A percentile compares a stretch with the other conserved stretches of the same genome.
These are phyloP conservation scores for Danaus plexippus DNA, from an alignment of 1,140 invertebrate genomes.

Conservation along the genomic window DNA sequence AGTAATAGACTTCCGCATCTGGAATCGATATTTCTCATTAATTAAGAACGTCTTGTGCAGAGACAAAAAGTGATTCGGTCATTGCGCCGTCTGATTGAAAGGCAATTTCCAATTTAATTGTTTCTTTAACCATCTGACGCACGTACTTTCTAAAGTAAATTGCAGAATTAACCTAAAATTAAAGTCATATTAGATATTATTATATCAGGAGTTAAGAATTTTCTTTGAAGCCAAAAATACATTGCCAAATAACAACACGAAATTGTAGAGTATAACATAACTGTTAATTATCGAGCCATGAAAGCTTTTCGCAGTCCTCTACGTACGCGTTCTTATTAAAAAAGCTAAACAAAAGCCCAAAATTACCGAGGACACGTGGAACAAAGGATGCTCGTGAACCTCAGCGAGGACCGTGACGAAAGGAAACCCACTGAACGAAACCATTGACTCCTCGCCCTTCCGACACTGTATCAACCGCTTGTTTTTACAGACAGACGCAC, in stretches of 20 bases:
- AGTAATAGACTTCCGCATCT: constrained; percentile 5
- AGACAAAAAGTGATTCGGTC: no score
- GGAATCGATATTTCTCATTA: constrained; percentile 18
- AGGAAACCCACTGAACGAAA: constrained; percentile 41
- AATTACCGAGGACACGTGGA: constrained; percentile 19
- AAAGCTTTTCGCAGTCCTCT: constrained; percentile 8
- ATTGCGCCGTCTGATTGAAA: constrained; percentile 22
- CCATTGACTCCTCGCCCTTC: constrained; percentile 45
- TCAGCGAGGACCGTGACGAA: constrained; percentile 12
- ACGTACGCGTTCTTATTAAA: constrained; percentile 11
- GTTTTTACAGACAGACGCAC: constrained; percentile 57
- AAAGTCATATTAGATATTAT: no score
- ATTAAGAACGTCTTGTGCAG: constrained; percentile 12
- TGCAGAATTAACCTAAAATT: no score
- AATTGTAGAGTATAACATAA: constrained; percentile 3
- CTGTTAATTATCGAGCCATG: neutral
- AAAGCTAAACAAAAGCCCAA: constrained; percentile 14
- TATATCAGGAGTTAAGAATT: no score
- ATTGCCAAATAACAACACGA: no score
- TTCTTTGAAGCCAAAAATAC: no score
- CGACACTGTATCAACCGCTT: constrained; percentile 47
- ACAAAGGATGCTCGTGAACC: constrained; percentile 12
- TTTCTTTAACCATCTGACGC: constrained; percentile 1
- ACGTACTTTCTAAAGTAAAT: no score
- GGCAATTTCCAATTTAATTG: constrained; percentile 29